Base-by-base conservation (phyloP, 2,888 invertebrate genomes). In the Caenorhabditis sp. region DNA sequence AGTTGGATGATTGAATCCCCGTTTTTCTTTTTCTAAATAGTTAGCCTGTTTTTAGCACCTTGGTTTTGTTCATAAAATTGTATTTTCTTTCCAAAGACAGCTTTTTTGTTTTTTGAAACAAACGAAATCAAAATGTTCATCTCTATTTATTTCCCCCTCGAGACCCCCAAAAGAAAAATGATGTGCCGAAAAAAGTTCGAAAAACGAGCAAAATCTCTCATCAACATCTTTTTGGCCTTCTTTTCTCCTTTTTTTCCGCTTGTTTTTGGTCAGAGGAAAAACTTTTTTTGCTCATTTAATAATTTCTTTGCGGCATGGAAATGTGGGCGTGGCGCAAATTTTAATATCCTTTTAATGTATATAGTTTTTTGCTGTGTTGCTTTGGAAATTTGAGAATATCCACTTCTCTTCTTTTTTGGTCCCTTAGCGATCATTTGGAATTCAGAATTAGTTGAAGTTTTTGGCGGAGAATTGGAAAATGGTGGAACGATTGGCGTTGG, bases 1-100 rank as follows among this genome's bases (percentile, higher is more conserved):
- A 85, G 64, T 71, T 85, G 53, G 85, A 85, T 68, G 85, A 85
- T 63, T 70, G 14, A 43, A 43, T 43, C 14, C n/a, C n/a, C n/a
- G n/a, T n/a, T n/a, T n/a, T n/a, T n/a, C n/a, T n/a, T n/a, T n/a
- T n/a, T n/a, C n/a, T n/a, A n/a, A n/a, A n/a, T n/a, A n/a, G n/a
- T 43, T 2, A 17, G 43, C 2, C 3, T 17, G 3, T 43, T 43
- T 83, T 25, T 71, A 63, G n/a, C 21, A 14, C 21, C 21, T 20
- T 20, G 50, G 4, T 20, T 50, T 50, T 50, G 50, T 50, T 8
- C n/a, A 8, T 50, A 20, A 8, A 25, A 21, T 25, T 53, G 23
- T 53, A 53, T 53, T 20, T 53, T 25, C 21, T 53, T 53, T 53
- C 21, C n/a, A 20, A 20, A 25, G 8, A 20, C 3, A 53, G 21